These are phyloP conservation scores for Lochmaea capreae DNA, from an alignment of 2,888 invertebrate species.

Conservation along the genomic window DNA sequence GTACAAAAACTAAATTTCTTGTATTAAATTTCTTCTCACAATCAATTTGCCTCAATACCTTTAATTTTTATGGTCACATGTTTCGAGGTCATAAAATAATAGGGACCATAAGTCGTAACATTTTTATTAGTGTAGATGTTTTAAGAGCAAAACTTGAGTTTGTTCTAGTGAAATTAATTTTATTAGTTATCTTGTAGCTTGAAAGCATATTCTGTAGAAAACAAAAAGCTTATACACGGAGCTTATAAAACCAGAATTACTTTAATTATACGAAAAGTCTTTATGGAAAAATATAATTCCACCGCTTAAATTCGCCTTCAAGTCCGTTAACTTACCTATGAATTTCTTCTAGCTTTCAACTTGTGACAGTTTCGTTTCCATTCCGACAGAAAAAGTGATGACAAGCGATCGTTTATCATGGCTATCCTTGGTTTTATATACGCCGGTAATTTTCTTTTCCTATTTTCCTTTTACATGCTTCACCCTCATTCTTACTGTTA, in stretches of 20 bases:
- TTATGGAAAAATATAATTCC: not conserved
- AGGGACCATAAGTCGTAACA: too few relatives aligned
- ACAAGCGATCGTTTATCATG: conserved; percentile 45
- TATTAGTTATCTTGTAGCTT: not conserved
- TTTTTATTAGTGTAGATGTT: too few relatives aligned
- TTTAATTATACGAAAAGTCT: not conserved
- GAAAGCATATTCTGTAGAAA: not conserved
- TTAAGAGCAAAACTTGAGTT: not conserved
- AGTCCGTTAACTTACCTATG: conserved; percentile 10
- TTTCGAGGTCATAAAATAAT: too few relatives aligned
- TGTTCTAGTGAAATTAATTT: not conserved
- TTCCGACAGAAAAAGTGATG: conserved; percentile 36
- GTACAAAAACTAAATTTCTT: too few relatives aligned
- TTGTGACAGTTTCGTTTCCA: conserved; percentile 41
- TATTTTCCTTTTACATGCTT: conserved; percentile 32
- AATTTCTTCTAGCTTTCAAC: conserved; percentile 39
- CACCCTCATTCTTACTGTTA: conserved; percentile 34
- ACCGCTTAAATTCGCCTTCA: not conserved
- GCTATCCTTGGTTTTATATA: conserved; percentile 38
- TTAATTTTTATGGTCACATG: too few relatives aligned
- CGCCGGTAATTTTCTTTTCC: conserved; percentile 42
- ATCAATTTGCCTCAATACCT: too few relatives aligned
- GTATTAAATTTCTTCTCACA: too few relatives aligned
- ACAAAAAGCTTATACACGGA: not conserved
- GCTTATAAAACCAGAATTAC: not conserved